Evolutionary conservation across 2,113 vertebrate species (phyloP).

Genomic region (Tor tambroides): DNA sequence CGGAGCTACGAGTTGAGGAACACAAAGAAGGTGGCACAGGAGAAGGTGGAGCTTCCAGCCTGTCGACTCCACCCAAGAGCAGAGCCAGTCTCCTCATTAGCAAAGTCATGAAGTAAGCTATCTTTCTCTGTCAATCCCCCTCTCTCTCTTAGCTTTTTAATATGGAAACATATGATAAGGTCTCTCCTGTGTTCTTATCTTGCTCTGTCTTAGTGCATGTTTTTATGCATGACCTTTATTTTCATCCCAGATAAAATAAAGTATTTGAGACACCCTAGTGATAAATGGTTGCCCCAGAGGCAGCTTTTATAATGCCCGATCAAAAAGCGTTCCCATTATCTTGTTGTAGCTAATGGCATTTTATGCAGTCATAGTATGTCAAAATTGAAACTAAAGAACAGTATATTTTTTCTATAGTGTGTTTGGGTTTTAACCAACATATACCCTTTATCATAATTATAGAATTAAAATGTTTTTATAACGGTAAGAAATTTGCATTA

Average conservation of each 20-base stretch:
- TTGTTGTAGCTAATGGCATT: neutral
- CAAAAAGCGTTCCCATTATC: neutral
- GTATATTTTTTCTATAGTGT: neutral
- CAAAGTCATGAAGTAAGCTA: constrained; percentile 82
- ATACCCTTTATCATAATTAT: neutral
- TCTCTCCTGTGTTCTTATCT: neutral
- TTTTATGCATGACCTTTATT: neutral
- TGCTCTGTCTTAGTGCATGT: neutral
- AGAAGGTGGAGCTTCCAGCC: constrained; percentile 56
- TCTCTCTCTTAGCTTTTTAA: neutral
- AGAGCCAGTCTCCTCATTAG: constrained; percentile 67
- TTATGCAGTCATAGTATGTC: neutral
- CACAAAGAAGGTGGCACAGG: constrained; percentile 64
- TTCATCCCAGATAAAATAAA: neutral
- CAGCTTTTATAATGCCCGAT: neutral
- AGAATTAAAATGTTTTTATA: neutral
- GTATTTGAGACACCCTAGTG: neutral
- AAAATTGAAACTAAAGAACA: neutral
- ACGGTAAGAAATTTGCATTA: no score
- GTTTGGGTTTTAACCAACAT: no score
- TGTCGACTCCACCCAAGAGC: constrained; percentile 65
- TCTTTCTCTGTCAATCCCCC: neutral
- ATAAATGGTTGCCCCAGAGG: neutral
- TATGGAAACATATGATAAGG: neutral
- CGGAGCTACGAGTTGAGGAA: constrained; percentile 72